Percentiles rank a stretch among this genome's conserved stretches.
Evolutionary conservation across 1,140 invertebrate species (phyloP).

Genomic region (Anastrepha obliqua): DNA sequence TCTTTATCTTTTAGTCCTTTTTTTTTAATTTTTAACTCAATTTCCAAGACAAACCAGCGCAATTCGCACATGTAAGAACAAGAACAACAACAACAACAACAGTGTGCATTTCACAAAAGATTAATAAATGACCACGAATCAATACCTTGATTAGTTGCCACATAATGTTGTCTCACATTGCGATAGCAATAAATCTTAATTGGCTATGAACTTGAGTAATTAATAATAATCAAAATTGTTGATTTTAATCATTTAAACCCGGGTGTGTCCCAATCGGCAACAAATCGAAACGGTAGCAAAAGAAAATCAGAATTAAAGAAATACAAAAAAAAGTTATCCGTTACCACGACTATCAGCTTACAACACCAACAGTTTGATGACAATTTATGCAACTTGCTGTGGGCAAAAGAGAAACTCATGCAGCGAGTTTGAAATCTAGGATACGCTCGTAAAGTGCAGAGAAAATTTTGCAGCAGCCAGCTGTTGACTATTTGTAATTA

Average conservation of each 20-base stretch:
- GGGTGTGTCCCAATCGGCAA: slow-evolving; percentile 33
- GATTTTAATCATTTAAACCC: slow-evolving; percentile 43
- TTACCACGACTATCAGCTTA: slow-evolving; percentile 37
- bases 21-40: too few relatives aligned
- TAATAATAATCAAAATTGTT: slow-evolving; percentile 51
- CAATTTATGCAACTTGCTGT: slow-evolving; percentile 39
- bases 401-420: not conserved
- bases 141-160: slow-evolving; percentile 9
- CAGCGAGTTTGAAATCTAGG: not conserved
- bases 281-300: slow-evolving; percentile 14
- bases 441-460: not conserved
- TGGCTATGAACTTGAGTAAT: slow-evolving; percentile 44
- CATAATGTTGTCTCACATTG: slow-evolving; percentile 39
- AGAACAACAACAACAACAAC: too few relatives aligned
- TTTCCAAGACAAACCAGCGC: too few relatives aligned
- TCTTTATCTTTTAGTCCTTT: too few relatives aligned
- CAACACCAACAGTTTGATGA: slow-evolving; percentile 36
- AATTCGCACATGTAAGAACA: not conserved
- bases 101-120: not conserved
- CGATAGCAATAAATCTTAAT: slow-evolving; percentile 47
- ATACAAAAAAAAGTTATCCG: not conserved
- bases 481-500: slow-evolving; percentile 32
- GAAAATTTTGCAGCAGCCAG: slow-evolving; percentile 17
- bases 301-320: slow-evolving; percentile 3
- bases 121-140: slow-evolving; percentile 44